Conservation (phyloP, 1,140 invertebrate species). For the Drosophila lini region DNA sequence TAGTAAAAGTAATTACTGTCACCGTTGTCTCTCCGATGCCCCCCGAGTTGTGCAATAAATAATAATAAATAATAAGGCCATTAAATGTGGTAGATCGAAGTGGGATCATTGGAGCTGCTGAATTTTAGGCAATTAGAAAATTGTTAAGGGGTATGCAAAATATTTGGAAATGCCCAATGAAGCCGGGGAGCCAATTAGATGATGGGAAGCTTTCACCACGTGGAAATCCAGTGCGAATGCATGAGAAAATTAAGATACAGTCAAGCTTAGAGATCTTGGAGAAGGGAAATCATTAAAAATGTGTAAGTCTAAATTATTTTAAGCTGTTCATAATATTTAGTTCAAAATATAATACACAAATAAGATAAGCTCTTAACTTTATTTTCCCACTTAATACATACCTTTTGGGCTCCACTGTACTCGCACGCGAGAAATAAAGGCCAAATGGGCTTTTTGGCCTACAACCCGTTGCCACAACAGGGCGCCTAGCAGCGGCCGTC, state of each 20-base stretch:
- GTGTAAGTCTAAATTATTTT: too few relatives aligned
- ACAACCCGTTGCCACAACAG: conserved; percentile 69
- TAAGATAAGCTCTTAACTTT: neutral
- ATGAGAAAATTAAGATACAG: conserved; percentile 57
- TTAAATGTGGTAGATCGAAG: conserved; percentile 29
- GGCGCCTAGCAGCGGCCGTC: conserved; percentile 65
- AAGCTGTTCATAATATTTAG: neutral
- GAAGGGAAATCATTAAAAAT: neutral
- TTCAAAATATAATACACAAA: neutral
- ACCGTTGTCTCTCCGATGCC: conserved; percentile 47
- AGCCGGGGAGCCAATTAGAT: conserved; percentile 40
- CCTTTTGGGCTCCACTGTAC: neutral
- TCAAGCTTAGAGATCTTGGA: neutral
- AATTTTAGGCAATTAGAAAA: conserved; percentile 63
- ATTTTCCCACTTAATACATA: neutral
- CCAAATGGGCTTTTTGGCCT: conserved; percentile 15
- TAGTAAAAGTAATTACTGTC: conserved; percentile 74
- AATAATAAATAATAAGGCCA: conserved; percentile 55
- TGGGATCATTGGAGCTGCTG: conserved; percentile 12
- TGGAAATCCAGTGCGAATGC: conserved; percentile 40
- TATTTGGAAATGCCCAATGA: conserved; percentile 32
- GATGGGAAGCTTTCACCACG: conserved; percentile 63
- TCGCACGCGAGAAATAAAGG: conserved; percentile 11
- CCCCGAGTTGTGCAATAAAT: conserved; percentile 62
- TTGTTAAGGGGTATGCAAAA: conserved; percentile 45